Evolutionary conservation across 2,888 invertebrate genomes (phyloP).

Genomic region (Charanyca ferruginea): DNA sequence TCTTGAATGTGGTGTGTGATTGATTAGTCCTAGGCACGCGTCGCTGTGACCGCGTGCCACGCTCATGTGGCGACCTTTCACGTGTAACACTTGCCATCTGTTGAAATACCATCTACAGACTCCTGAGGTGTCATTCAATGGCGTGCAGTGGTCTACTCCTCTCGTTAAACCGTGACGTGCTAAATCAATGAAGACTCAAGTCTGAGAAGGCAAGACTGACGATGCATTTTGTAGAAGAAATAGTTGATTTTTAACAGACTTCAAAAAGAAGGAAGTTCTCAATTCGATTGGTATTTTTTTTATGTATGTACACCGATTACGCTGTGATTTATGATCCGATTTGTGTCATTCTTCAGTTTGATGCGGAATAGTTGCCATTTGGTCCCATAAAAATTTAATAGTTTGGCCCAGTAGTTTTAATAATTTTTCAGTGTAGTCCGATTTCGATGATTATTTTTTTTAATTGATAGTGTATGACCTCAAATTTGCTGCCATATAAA

Average conservation of each 20-base stretch:
- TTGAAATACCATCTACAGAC: constrained; percentile 74
- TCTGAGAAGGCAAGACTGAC: constrained; percentile 79
- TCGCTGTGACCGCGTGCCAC: constrained; percentile 54
- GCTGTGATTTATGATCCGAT: too few relatives aligned
- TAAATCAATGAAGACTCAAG: constrained; percentile 83
- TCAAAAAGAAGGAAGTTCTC: too few relatives aligned
- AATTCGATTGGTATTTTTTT: too few relatives aligned
- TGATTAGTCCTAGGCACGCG: constrained; percentile 82
- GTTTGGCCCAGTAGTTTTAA: too few relatives aligned
- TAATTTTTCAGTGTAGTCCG: too few relatives aligned
- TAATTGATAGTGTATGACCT: too few relatives aligned
- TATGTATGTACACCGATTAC: too few relatives aligned
- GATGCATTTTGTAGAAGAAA: constrained; percentile 86
- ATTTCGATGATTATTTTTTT: too few relatives aligned
- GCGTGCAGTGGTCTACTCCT: constrained; percentile 64
- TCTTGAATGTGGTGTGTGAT: constrained; percentile 90
- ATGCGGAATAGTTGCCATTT: too few relatives aligned
- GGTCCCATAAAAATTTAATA: too few relatives aligned
- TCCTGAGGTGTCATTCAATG: constrained; percentile 60
- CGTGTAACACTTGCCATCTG: constrained; percentile 87
- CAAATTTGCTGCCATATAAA: too few relatives aligned
- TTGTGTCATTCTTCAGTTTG: too few relatives aligned
- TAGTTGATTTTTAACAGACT: constrained; percentile 81
- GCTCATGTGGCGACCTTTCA: constrained; percentile 71
- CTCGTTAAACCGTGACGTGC: constrained; percentile 68